Evolutionary conservation across 2,888 invertebrate species (phyloP), one percentile per base, ranked within the genome.

Genomic region (Caenorhabditis uteleia): DNA sequence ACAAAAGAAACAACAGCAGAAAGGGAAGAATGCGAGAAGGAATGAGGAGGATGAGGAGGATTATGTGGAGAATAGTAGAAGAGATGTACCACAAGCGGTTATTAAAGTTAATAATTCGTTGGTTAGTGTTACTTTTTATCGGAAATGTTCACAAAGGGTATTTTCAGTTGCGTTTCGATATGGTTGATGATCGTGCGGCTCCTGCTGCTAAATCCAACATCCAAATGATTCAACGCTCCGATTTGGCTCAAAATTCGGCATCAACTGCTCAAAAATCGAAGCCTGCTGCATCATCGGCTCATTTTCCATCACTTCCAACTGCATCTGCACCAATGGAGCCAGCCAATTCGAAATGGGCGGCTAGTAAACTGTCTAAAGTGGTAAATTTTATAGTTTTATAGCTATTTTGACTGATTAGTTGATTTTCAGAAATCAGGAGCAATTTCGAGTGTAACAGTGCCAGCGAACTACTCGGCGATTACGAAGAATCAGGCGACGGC

Each of bases 131-230:
- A 7, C 31, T 39, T 39, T 21, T 34, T n/a, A 7, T n/a, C 5
- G 8, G 8, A 10, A 20, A 7, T 39, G 8, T 14, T 20, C 6
- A 39, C 20, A 5, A 5, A 20, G 18, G 3, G 20, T 14, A 7
- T 20, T 39, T 39, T 39, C 23, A 39, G 39, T 36, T 64, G 33
- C 43, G 64, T 10, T 64, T 64, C 20, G 64, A 64, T 18, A 64
- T 47, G 3, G 57, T 64, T 6, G 53, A 56, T 25, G 44, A 57
- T 44, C 43, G 48, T 20, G 38, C 42, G 8, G 23, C 21, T 16
- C 45, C 51, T 1, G 38, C 38, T 2, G 53, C 57, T 10, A 64
- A 64, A 31, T 64, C 64, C 10, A 64, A 64, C 21, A 54, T 64
- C 29, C 64, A 57, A 26, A 47, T 64, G 48, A 29, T 64, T 4